These are phyloP conservation scores for Mesocricetus auratus DNA, from an alignment of 2,113 vertebrate genomes.

Conservation along the genomic window DNA sequence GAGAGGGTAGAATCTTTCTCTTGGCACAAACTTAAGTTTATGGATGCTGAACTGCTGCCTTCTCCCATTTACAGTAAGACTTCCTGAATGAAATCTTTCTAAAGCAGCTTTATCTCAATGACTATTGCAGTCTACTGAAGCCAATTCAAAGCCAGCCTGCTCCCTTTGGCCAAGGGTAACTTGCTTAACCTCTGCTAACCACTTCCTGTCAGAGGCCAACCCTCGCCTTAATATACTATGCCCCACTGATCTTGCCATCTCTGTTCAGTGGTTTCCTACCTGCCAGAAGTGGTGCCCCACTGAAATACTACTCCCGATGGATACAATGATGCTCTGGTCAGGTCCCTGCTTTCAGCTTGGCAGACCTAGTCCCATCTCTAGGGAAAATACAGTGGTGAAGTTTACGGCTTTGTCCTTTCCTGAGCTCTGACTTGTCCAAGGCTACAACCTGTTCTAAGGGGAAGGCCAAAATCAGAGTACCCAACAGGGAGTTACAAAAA, in stretches of 20 bases:
- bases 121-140: constrained; percentile 28
- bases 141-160: neutral
- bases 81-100: constrained; percentile 37
- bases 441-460: neutral
- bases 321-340: neutral
- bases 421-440: neutral
- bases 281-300: neutral
- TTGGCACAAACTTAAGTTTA: neutral
- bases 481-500: neutral
- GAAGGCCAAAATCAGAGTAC: neutral
- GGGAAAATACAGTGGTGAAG: neutral
- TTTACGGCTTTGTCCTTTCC: neutral
- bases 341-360: neutral
- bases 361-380: neutral
- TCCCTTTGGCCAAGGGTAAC: neutral
- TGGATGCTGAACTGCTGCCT: neutral
- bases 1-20: neutral
- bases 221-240: neutral
- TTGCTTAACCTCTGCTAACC: constrained; percentile 12
- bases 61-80: neutral
- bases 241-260: neutral
- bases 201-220: constrained; percentile 10
- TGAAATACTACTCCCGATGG: neutral
- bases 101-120: constrained; percentile 41
- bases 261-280: neutral